A percentile compares a stretch with the other conserved stretches of the same genome.
Conservation (phyloP, 2,888 invertebrate genomes). For the Cistogaster globosa region DNA sequence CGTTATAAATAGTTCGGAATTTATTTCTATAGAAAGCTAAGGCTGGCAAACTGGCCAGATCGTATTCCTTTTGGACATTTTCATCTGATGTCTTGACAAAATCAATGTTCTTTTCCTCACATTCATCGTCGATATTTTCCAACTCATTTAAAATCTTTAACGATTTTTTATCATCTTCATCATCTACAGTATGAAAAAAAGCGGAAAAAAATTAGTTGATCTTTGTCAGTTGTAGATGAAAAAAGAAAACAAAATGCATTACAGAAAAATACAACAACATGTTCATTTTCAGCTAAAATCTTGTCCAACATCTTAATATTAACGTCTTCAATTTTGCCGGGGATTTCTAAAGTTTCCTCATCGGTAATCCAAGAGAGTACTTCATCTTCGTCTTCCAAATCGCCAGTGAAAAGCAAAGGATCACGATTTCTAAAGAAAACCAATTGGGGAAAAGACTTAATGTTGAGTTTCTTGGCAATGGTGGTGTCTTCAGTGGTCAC, state of each 20-base stretch:
- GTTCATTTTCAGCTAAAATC: conserved; percentile 92
- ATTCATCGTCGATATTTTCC: conserved; percentile 96
- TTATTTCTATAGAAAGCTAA: conserved; percentile 94
- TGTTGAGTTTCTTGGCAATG: conserved; percentile 92
- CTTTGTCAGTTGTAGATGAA: not conserved
- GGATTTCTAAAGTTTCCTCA: conserved; percentile 94
- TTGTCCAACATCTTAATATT: conserved; percentile 95
- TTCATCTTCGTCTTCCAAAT: conserved; percentile 95
- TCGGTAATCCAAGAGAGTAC: conserved; percentile 95
- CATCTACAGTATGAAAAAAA: conserved; percentile 85
- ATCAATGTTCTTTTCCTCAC: conserved; percentile 95
- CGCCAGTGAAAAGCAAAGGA: conserved; percentile 92
- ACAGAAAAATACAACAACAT: conserved; percentile 97
- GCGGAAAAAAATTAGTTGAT: not conserved
- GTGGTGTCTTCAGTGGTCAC: conserved; percentile 94
- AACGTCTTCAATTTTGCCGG: conserved; percentile 96
- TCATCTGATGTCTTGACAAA: conserved; percentile 96
- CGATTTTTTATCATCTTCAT: conserved; percentile 94
- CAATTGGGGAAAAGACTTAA: conserved; percentile 92
- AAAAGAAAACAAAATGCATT: conserved; percentile 81
- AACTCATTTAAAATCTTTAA: conserved; percentile 94
- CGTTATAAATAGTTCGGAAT: conserved; percentile 93
- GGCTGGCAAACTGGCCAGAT: conserved; percentile 90
- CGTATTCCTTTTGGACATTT: conserved; percentile 93
- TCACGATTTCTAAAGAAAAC: conserved; percentile 96